phyloP scores from a whole-genome alignment of 1,140 invertebrate genomes.

The Achatina immaculata region DNA sequence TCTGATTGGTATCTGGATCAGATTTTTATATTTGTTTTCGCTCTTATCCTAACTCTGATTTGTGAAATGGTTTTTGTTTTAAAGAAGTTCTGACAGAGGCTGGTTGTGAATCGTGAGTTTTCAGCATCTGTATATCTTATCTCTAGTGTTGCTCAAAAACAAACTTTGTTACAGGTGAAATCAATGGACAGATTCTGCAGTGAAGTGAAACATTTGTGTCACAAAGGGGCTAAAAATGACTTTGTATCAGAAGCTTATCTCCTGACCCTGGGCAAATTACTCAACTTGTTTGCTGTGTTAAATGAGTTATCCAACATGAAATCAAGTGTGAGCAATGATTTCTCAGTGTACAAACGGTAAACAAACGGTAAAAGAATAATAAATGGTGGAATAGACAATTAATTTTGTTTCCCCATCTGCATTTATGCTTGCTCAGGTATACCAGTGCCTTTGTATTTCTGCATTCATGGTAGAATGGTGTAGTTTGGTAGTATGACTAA shows the following conservation, averaged over 20 bases:
- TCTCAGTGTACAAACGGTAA: conserved; percentile 94
- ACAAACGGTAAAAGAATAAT: conserved; percentile 79
- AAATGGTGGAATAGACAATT: not conserved
- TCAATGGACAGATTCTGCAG: conserved; percentile 96
- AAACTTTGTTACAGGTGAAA: conserved; percentile 80
- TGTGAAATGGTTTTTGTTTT: not conserved
- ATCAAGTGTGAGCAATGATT: conserved; percentile 99
- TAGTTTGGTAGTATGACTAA: no score
- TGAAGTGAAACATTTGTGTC: conserved; percentile 95
- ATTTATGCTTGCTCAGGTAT: no score
- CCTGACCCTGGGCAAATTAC: conserved; percentile 97
- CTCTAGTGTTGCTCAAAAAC: no score
- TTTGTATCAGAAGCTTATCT: conserved; percentile 99
- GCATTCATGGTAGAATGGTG: no score
- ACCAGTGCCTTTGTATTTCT: no score
- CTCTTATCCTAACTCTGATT: no score
- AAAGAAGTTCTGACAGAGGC: no score
- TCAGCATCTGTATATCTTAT: no score
- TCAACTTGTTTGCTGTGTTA: conserved; percentile 99
- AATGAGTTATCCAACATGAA: conserved; percentile 99
- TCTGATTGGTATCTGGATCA: no score
- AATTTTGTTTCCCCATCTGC: conserved; percentile 1
- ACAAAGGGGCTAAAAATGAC: conserved; percentile 96
- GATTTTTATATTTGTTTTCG: not conserved
- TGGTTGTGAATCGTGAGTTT: no score